Base-by-base conservation (phyloP, 2,888 invertebrate species). In the Malachius bipustulatus region DNA sequence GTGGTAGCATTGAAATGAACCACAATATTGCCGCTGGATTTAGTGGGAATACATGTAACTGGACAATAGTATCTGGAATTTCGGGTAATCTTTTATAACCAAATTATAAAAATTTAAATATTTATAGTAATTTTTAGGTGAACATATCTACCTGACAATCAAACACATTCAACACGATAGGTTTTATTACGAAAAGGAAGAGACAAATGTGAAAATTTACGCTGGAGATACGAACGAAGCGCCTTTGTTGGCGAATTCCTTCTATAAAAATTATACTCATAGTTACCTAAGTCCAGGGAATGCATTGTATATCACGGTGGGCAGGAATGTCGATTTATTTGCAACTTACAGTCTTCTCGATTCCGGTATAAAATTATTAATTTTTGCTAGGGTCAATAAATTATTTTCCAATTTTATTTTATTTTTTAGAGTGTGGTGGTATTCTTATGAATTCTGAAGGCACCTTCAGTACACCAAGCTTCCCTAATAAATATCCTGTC, bases 281-380 rank as follows among this genome's bases (percentile, higher is more conserved):
- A 71, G 78, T 11, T 65, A 90, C 15, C 73, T 75, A 4, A 78
- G 82, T 54, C 64, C 66, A 46, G 82, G 85, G 2, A 71, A 70
- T 47, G 70, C 77, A 1, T 51, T 84, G 10, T 64, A 64, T 26
- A 47, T 71, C 43, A 39, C 43, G 15, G 30, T 48, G 2, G 31
- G 38, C 30, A 31, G 31, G n/a, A 32, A 51, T 4, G 38, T 46
- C 2, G 51, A 56, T 2, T 74, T 76, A 47, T 57, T 64, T 41
- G 73, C 73, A 2, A 62, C 62, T 1, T 78, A 76, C 54, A 65
- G 71, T 2, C 63, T 69, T 15, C 56, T 73, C 3, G 64, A 66
- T 41, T 62, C 71, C 48, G 66, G 77, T 77, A 51, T 52, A 56
- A 51, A 16, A 27, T 13, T 35, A n/a, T n/a, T n/a, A n/a, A n/a